Conservation (phyloP, 2,113 vertebrate genomes). For the Varanus salvator region DNA sequence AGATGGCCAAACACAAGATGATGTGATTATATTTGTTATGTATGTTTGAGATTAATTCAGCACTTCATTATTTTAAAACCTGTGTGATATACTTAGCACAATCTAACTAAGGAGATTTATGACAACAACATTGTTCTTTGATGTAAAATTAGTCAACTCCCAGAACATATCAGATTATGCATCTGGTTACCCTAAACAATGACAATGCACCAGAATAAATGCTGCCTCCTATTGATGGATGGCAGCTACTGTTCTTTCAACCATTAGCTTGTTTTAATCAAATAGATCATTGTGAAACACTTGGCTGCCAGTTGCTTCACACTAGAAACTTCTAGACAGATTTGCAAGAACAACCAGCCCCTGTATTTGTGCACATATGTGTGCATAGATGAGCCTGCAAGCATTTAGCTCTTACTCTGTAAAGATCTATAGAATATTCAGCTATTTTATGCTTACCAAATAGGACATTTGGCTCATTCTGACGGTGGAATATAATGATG, state of each 20-base stretch:
- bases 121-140: constrained; percentile 38
- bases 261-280: not conserved
- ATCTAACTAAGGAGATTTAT: constrained; percentile 51
- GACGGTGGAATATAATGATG: not conserved
- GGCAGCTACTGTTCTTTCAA: constrained; percentile 33
- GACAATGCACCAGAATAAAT: constrained; percentile 48
- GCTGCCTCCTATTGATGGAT: constrained; percentile 50
- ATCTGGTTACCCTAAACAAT: not conserved
- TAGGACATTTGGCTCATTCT: not conserved
- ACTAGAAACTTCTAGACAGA: not conserved
- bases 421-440: not conserved
- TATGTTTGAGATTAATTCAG: constrained; percentile 78
- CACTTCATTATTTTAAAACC: constrained; percentile 60
- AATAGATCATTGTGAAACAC: not conserved
- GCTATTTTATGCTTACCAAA: not conserved
- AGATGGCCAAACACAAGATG: constrained; percentile 74
- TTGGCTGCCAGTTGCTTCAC: not conserved
- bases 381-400: not conserved
- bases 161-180: constrained; percentile 34
- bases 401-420: not conserved
- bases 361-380: not conserved
- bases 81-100: constrained; percentile 51
- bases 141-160: constrained; percentile 36
- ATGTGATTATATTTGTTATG: constrained; percentile 75
- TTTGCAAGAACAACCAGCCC: not conserved